Evolutionary conservation across 2,888 invertebrate genomes (phyloP), one percentile per base, ranked within the genome.

Genomic region (Mesorhabditis spiculigera): DNA sequence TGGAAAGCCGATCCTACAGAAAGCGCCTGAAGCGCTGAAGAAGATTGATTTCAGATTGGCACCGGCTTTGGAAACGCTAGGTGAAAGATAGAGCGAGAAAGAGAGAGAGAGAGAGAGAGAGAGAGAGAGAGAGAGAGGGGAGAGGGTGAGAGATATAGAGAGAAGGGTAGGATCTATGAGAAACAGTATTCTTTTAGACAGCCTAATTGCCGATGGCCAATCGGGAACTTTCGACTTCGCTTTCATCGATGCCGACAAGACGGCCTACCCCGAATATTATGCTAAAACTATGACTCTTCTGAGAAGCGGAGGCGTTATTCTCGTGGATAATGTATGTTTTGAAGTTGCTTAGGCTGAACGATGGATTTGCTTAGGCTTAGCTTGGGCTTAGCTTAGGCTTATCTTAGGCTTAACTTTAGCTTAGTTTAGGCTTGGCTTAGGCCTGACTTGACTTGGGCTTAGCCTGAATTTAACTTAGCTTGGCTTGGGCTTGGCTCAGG

Each of bases 221-320:
- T 44, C 73, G 3, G 81, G 79, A 61, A 79, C 75, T 10, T 82
- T 77, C 67, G 82, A 81, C 67, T 82, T 82, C 62, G 78, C 77
- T 16, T 82, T 82, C 74, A 82, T 82, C 68, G 82, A 87, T 72
- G 87, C 87, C 42, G 87, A 88, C 74, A 87, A 88, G 74, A 64
- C 13, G 6, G 84, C 82, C 71, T 87, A 88, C 75, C 72, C 76
- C 45, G 78, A 79, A n/a, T 88, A 88, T 75, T 88, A 87, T 76
- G 86, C 88, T 66, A 71, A 78, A 58, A 82, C 81, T 65, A 77
- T 88, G 66, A 72, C 79, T 62, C 79, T 88, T 64, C 65, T 88
- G 41, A 75, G 86, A 13, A 73, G 79, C 16, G 87, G 87, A 41
- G 88, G 88, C 64, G 82, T 88, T 66, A 86, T 88, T 63, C 83